phyloP scores from a whole-genome alignment of 2,113 vertebrate species.

The Prochilodus magdalenae region DNA sequence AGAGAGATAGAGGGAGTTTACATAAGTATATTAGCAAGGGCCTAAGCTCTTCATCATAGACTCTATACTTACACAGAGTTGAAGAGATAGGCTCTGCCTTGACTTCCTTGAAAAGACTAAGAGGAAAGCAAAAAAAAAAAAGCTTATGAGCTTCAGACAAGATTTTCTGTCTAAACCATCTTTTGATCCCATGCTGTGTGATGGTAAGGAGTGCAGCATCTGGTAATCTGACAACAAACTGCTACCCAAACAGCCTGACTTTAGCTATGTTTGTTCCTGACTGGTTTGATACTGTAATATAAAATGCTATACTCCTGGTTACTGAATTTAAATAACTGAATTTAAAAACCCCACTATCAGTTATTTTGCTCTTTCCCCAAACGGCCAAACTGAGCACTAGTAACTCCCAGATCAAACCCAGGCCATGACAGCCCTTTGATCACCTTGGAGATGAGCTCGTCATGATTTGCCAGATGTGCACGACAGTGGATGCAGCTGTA shows the following conservation, averaged over 20 bases:
- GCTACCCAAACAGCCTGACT: not conserved
- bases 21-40: not conserved
- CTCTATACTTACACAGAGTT: conserved; percentile 90
- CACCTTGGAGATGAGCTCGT: conserved; percentile 99
- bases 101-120: conserved; percentile 95
- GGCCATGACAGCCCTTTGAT: not conserved
- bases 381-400: not conserved
- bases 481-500: conserved; percentile 99
- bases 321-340: too few species aligned
- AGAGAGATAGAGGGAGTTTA: conserved; percentile 3
- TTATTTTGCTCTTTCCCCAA: not conserved
- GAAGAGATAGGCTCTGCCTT: conserved; percentile 93
- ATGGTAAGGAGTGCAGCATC: conserved; percentile 18
- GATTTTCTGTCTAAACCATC: not conserved
- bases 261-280: too few species aligned
- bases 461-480: conserved; percentile 97
- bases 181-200: conserved; percentile 6
- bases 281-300: too few species aligned
- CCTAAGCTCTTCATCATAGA: not conserved
- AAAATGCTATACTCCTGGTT: not conserved
- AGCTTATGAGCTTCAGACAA: conserved; percentile 24
- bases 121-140: conserved; percentile 35
- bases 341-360: not conserved
- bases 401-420: not conserved
- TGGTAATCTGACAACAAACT: conserved; percentile 27